These are phyloP conservation scores for Mus spretus DNA, from an alignment of 2,797 vertebrate species.

Conservation along the genomic window DNA sequence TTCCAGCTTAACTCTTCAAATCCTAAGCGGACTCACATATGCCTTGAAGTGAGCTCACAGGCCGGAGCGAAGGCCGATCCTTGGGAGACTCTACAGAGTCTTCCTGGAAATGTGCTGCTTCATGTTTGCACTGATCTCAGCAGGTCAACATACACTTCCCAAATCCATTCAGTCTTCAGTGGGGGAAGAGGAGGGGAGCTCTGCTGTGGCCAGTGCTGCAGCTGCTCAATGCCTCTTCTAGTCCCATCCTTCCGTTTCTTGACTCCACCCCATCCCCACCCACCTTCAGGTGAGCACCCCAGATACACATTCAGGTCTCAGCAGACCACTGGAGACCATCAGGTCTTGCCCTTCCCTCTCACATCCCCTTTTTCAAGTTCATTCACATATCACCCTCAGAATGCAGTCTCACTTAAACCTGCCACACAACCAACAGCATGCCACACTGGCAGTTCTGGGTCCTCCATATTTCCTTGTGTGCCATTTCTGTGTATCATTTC, in stretches of 20 bases:
- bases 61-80: slow-evolving; percentile 19
- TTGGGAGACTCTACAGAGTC: neutral
- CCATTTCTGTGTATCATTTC: slow-evolving; percentile 36
- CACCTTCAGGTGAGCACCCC: neutral
- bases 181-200: slow-evolving; percentile 1
- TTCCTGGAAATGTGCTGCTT: slow-evolving; percentile 70
- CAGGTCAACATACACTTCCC: neutral
- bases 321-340: neutral
- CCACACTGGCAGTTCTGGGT: neutral
- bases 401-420: neutral
- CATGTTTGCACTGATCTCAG: slow-evolving; percentile 64
- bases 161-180: slow-evolving; percentile 14
- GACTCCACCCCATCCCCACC: neutral
- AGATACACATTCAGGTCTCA: neutral
- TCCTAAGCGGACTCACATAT: slow-evolving; percentile 73
- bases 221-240: neutral
- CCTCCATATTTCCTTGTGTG: neutral
- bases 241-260: neutral
- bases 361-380: neutral
- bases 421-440: neutral
- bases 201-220: neutral
- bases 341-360: neutral
- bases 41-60: slow-evolving; percentile 37
- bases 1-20: slow-evolving; percentile 86
- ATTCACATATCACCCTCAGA: neutral